A percentile compares a stretch with the other conserved stretches of the same genome.
These are phyloP conservation scores for Forbesichthys papilliferus DNA, from an alignment of 2,113 vertebrate genomes.

Conservation along the genomic window DNA sequence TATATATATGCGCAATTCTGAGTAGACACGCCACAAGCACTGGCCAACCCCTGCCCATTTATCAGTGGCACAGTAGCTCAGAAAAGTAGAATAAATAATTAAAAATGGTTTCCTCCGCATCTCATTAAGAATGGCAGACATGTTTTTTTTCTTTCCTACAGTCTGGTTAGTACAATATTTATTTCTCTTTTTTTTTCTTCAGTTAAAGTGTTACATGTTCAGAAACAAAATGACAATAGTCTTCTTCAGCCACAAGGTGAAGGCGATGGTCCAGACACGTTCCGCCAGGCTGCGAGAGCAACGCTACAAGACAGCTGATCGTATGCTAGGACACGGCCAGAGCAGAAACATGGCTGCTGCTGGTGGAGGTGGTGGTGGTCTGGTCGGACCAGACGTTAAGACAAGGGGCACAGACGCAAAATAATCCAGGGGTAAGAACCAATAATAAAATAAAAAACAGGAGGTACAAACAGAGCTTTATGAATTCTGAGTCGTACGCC, in stretches of 20 bases:
- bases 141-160: conserved; percentile 85
- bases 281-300: too few relatives aligned
- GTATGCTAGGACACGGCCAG: conserved; percentile 21
- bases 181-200: conserved; percentile 80
- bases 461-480: conserved; percentile 71
- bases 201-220: conserved; percentile 93
- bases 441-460: conserved; percentile 30
- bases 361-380: too few relatives aligned
- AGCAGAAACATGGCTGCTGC: conserved; percentile 73
- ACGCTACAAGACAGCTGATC: too few relatives aligned
- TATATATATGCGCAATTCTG: conserved; percentile 59
- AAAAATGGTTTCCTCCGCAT: conserved; percentile 54
- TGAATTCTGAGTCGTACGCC: conserved; percentile 85
- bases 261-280: conserved; percentile 88
- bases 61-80: conserved; percentile 56
- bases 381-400: conserved; percentile 44
- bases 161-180: conserved; percentile 97
- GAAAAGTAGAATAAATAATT: conserved; percentile 70
- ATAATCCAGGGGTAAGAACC: conserved; percentile 39
- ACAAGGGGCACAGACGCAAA: conserved; percentile 79
- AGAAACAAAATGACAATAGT: conserved; percentile 96
- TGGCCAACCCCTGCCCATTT: conserved; percentile 56
- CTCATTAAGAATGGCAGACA: conserved; percentile 84
- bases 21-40: conserved; percentile 57
- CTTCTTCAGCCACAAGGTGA: conserved; percentile 93